phyloP scores from a whole-genome alignment of 2,888 invertebrate genomes.

The Schizotus pectinicornis region DNA sequence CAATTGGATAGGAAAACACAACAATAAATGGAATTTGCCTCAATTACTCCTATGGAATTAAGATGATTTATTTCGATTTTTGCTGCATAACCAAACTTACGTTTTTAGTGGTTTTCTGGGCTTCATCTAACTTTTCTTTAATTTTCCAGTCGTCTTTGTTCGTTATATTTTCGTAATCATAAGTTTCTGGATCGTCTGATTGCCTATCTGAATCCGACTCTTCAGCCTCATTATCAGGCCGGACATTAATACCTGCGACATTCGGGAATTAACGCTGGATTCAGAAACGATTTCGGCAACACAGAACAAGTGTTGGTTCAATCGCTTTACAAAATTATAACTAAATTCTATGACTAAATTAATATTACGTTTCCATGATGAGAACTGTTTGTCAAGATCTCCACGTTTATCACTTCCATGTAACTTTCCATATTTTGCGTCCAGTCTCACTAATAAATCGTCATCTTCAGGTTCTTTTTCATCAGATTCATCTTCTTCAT shows the following conservation, averaged over 20 bases:
- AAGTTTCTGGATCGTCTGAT: slow-evolving; percentile 43
- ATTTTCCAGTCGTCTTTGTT: slow-evolving; percentile 63
- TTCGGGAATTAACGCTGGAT: too few relatives aligned
- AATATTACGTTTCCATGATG: slow-evolving; percentile 56
- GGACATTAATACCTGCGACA: slow-evolving; percentile 40
- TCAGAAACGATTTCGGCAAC: not conserved
- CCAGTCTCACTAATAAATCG: slow-evolving; percentile 71
- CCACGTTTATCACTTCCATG: slow-evolving; percentile 57
- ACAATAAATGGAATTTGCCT: slow-evolving; percentile 36
- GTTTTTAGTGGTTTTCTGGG: slow-evolving; percentile 49
- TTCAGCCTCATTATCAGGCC: slow-evolving; percentile 32
- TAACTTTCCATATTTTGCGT: slow-evolving; percentile 76
- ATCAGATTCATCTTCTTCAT: slow-evolving; percentile 55
- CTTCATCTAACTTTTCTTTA: slow-evolving; percentile 55
- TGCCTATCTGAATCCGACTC: slow-evolving; percentile 48
- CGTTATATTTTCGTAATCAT: slow-evolving; percentile 64
- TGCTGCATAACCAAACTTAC: slow-evolving; percentile 42
- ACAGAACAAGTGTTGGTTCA: slow-evolving; percentile 14
- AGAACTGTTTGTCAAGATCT: slow-evolving; percentile 54
- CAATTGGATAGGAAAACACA: slow-evolving; percentile 25
- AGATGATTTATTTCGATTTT: not conserved
- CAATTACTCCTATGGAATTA: slow-evolving; percentile 29
- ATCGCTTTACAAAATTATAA: not conserved
- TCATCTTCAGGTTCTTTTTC: slow-evolving; percentile 66
- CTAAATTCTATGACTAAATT: not conserved